A percentile compares a stretch with the other conserved stretches of the same genome.
Evolutionary conservation across 2,113 vertebrate species (phyloP).

Genomic region (Ptyas mucosa): DNA sequence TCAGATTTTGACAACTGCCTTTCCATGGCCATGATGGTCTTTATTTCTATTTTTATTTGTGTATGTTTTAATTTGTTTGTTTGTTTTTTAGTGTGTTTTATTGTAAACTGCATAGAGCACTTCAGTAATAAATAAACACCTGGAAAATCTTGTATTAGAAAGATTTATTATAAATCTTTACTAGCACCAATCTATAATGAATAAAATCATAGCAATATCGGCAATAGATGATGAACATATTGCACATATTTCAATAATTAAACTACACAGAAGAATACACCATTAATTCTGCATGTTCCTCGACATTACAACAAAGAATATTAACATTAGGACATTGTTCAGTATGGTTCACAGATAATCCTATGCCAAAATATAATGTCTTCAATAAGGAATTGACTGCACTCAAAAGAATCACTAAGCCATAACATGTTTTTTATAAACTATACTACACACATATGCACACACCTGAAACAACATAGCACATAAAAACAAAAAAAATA

Average conservation of each 20-base stretch:
- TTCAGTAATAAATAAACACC: not conserved
- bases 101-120: not conserved
- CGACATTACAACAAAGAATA: not conserved
- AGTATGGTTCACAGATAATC: slow-evolving; percentile 12
- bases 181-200: not conserved
- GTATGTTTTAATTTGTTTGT: not conserved
- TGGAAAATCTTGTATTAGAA: not conserved
- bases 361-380: not conserved
- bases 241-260: not conserved
- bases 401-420: not conserved
- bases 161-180: not conserved
- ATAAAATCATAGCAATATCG: not conserved
- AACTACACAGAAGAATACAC: not conserved
- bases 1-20: not conserved
- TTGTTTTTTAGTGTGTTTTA: not conserved
- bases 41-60: not conserved
- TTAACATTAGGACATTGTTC: not conserved
- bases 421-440: not conserved
- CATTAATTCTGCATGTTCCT: not conserved
- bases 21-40: not conserved
- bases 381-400: not conserved
- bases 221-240: not conserved
- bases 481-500: not conserved
- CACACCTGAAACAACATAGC: not conserved
- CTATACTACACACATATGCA: not conserved